Evolutionary conservation across 2,797 vertebrate genomes (phyloP).

Genomic region (Cynopterus sphinx): DNA sequence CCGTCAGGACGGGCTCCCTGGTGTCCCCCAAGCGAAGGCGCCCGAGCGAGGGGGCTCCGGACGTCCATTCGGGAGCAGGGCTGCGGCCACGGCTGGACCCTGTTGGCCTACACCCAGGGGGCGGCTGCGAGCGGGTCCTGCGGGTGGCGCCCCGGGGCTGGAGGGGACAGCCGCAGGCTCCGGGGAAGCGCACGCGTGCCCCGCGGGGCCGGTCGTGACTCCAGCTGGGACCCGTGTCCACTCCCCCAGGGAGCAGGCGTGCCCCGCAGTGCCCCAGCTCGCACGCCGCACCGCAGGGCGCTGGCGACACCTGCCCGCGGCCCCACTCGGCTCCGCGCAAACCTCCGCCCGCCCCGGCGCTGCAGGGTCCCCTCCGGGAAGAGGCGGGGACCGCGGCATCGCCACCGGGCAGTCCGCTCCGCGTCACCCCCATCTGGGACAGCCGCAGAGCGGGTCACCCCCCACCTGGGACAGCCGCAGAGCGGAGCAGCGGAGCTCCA

Average conservation of each 20-base stretch:
- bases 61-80: constrained; percentile 28
- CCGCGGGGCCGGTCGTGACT: accelerated
- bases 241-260: accelerated
- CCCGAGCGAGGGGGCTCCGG: accelerated
- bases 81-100: neutral
- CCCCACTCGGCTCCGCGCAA: accelerated
- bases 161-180: neutral
- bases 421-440: too few species aligned
- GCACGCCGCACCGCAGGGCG: neutral
- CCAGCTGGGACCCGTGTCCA: accelerated
- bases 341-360: neutral
- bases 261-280: neutral
- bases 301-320: neutral
- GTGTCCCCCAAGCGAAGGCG: neutral
- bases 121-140: neutral
- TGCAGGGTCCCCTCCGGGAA: neutral
- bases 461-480: accelerated
- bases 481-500: neutral
- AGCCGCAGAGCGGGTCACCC: neutral
- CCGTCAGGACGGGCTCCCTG: neutral
- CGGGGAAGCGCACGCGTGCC: accelerated
- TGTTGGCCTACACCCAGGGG: neutral
- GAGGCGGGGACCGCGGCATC: neutral
- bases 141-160: neutral
- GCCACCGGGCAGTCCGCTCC: too few species aligned